Conservation (phyloP, 1,140 invertebrate species). For the Glomeris maerens region DNA sequence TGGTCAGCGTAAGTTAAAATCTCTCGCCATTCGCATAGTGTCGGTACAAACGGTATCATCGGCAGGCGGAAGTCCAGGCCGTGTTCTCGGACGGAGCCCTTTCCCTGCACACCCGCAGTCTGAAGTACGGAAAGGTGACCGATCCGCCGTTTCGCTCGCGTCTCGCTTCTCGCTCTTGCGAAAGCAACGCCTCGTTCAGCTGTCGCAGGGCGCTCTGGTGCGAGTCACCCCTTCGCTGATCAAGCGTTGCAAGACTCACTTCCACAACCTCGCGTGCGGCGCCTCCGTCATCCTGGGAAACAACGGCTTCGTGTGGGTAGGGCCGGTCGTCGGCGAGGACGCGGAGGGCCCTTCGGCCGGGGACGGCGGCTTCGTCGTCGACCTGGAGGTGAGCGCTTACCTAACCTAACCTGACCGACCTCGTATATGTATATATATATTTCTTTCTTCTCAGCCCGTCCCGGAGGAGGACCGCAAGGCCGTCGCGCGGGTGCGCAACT, state of each 20-base stretch:
- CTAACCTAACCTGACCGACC: too few species aligned
- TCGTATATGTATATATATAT: too few species aligned
- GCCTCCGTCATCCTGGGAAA: slow-evolving; percentile 85
- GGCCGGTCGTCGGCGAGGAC: slow-evolving; percentile 41
- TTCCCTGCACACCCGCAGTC: slow-evolving; percentile 84
- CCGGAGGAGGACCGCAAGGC: slow-evolving; percentile 54
- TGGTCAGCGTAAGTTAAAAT: slow-evolving; percentile 58
- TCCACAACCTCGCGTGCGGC: slow-evolving; percentile 82
- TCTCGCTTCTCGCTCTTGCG: slow-evolving; percentile 2
- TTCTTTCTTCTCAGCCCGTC: slow-evolving; percentile 43
- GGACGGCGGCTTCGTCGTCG: slow-evolving; percentile 17
- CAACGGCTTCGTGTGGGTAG: slow-evolving; percentile 95
- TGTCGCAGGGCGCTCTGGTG: slow-evolving; percentile 73
- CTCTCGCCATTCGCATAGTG: neutral
- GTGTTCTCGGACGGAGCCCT: slow-evolving; percentile 80
- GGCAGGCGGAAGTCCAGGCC: slow-evolving; percentile 75
- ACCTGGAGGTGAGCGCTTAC: slow-evolving; percentile 7
- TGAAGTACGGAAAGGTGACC: slow-evolving; percentile 89
- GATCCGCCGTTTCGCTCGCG: slow-evolving; percentile 7
- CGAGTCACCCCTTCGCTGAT: slow-evolving; percentile 87
- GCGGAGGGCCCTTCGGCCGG: slow-evolving; percentile 17
- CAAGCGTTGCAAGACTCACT: slow-evolving; percentile 88
- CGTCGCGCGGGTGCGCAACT: slow-evolving; percentile 76
- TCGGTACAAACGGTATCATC: neutral
- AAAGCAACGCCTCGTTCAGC: slow-evolving; percentile 28